Conservation (phyloP, 2,797 vertebrate species). For the Champsocephalus gunnari region DNA sequence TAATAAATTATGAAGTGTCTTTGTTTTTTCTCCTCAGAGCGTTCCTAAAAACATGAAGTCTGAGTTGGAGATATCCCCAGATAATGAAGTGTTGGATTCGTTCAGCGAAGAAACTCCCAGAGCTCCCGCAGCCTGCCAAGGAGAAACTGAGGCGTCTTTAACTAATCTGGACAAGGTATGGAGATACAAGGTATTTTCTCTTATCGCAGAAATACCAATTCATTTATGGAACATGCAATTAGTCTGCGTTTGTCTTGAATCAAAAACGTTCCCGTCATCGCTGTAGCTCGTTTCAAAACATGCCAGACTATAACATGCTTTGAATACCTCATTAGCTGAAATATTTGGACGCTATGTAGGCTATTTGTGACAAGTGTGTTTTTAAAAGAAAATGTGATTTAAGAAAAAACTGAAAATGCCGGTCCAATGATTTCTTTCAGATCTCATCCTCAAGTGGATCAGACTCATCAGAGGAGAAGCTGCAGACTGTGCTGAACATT, state of each 20-base stretch:
- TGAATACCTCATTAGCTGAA: constrained; percentile 47
- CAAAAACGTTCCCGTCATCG: constrained; percentile 31
- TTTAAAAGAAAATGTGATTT: constrained; percentile 9
- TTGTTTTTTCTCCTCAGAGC: constrained; percentile 74
- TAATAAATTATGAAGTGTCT: constrained; percentile 79
- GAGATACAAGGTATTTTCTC: constrained; percentile 9
- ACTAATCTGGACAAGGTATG: constrained; percentile 72
- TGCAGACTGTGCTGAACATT: constrained; percentile 36
- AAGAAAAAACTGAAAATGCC: too few relatives aligned
- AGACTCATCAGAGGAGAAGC: constrained; percentile 39
- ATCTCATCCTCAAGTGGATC: constrained; percentile 42
- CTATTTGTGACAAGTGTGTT: constrained; percentile 14
- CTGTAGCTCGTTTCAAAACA: constrained; percentile 29
- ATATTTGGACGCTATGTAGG: constrained; percentile 13
- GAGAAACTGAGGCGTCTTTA: constrained; percentile 62
- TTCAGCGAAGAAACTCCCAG: constrained; percentile 62
- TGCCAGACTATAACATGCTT: constrained; percentile 8
- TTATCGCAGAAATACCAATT: constrained; percentile 44
- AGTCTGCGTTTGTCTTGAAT: constrained; percentile 45
- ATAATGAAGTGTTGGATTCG: constrained; percentile 76
- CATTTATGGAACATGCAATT: constrained; percentile 51
- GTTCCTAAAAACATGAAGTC: constrained; percentile 69
- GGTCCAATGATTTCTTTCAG: constrained; percentile 21
- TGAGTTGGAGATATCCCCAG: constrained; percentile 72
- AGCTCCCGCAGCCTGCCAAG: constrained; percentile 64